Conservation (phyloP, 2,888 invertebrate genomes). For the Matsumyia berberina region DNA sequence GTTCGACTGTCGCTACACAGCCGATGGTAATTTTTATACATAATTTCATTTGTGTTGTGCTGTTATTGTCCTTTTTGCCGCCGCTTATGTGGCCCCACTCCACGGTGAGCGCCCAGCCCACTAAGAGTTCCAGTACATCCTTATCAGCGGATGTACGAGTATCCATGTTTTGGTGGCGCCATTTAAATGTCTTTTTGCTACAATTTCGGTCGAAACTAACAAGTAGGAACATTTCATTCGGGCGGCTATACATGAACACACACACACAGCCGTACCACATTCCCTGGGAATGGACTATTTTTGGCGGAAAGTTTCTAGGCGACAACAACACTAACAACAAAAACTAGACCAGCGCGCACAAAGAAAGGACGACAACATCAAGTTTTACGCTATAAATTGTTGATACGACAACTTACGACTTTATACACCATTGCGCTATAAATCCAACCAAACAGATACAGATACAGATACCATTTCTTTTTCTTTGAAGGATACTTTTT, state of each 20-base stretch:
- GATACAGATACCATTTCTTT: slow-evolving; percentile 24
- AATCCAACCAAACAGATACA: slow-evolving; percentile 66
- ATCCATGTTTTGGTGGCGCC: slow-evolving; percentile 72
- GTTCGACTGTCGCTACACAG: slow-evolving; percentile 54
- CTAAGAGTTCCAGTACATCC: slow-evolving; percentile 44
- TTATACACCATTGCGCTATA: slow-evolving; percentile 74
- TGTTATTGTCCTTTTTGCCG: slow-evolving; percentile 66
- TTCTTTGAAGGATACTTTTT: slow-evolving; percentile 38
- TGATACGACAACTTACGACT: slow-evolving; percentile 76
- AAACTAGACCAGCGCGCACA: slow-evolving; percentile 28
- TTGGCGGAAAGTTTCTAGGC: slow-evolving; percentile 75
- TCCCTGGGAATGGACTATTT: slow-evolving; percentile 62
- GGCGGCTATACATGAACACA: too few relatives aligned
- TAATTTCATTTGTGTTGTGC: slow-evolving; percentile 72
- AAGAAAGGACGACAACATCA: slow-evolving; percentile 57
- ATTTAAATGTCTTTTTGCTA: slow-evolving; percentile 64
- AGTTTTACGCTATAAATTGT: slow-evolving; percentile 76
- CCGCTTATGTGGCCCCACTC: slow-evolving; percentile 12
- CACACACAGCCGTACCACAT: slow-evolving; percentile 21
- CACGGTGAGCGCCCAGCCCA: neutral
- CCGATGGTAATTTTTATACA: slow-evolving; percentile 74
- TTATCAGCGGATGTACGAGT: slow-evolving; percentile 72
- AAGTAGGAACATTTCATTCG: slow-evolving; percentile 59
- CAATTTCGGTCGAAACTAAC: slow-evolving; percentile 70
- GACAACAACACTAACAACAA: slow-evolving; percentile 60